Base-by-base conservation (phyloP, 2,113 vertebrate genomes). In the Gadus macrocephalus region DNA sequence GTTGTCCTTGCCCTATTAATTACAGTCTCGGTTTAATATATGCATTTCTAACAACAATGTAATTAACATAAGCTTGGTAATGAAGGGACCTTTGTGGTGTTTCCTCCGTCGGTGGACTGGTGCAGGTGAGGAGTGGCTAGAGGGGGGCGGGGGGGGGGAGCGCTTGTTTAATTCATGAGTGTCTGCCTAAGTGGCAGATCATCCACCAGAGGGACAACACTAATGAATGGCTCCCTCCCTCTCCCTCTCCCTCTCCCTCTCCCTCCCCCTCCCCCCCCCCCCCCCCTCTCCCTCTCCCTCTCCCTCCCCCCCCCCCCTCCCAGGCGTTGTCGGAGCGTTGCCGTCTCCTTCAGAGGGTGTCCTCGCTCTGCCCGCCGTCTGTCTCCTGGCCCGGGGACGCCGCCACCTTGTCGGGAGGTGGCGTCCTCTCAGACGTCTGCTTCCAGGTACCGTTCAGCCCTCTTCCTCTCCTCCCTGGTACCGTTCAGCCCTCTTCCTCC, bases 91-190 rank as follows among this genome's bases (percentile, higher is more conserved):
- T 66, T 53, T 81, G 62, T 66, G 62, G 35, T 66, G 38, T 68
- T 81, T 77, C 35, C 25, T 85, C 77, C 74, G 72, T 88, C 81
- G 76, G 72, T 67, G 77, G 77, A 73, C 73, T 75, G 78, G 74
- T 75, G 82, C 77, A 81, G 38, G 69, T 53, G 53, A 64, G 25
- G 31, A n/a, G n/a, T 72, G 75, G 78, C 20, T 65, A 35, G 61
- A 53, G 62, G 67, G 74, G 65, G 76, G 56, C 73, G 77, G 90
- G 82, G 75, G 75, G 85, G 79, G 68, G 73, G 83, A 87, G 90
- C 71, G 87, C 90, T 88, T 90, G 88, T 89, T 88, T 90, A 91
- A 89, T 89, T 91, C 88, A 89, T 86, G 87, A 89, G 83, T 62
- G 73, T 84, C 81, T 87, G 82, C 84, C 86, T 85, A 87, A 87